These are phyloP conservation scores for Augochlora pura DNA, from an alignment of 1,140 invertebrate genomes.

Conservation along the genomic window DNA sequence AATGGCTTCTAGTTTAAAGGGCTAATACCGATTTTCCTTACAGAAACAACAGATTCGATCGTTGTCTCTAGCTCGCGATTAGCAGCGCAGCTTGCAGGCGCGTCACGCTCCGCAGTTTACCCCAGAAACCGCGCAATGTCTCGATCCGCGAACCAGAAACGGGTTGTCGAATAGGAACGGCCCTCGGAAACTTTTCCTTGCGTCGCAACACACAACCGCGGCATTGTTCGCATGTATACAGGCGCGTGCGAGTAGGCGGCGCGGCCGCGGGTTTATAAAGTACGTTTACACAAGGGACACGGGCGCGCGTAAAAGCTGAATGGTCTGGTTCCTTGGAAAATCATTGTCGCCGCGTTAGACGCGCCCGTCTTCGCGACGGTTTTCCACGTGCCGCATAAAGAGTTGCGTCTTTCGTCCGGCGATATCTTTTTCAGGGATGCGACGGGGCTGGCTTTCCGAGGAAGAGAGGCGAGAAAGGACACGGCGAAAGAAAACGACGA, in stretches of 20 bases:
- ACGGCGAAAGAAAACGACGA: constrained; percentile 47
- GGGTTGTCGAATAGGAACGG: too few species aligned
- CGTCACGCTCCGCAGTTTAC: too few species aligned
- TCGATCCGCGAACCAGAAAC: too few species aligned
- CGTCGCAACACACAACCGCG: too few species aligned
- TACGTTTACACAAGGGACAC: constrained; percentile 24
- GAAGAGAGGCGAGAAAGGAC: constrained; percentile 23
- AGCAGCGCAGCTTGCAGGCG: too few species aligned
- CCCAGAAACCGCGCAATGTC: too few species aligned
- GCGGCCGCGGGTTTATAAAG: constrained; percentile 32
- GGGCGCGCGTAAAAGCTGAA: constrained; percentile 2
- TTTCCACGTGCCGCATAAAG: constrained; percentile 60
- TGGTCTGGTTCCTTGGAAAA: constrained; percentile 29
- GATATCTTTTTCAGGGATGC: constrained; percentile 56
- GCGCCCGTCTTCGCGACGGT: constrained; percentile 38
- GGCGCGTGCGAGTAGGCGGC: too few species aligned
- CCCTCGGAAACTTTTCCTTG: too few species aligned
- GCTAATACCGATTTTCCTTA: too few species aligned
- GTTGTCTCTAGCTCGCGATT: too few species aligned
- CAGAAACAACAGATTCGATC: too few species aligned
- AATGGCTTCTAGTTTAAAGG: too few species aligned
- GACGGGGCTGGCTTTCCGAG: constrained; percentile 22
- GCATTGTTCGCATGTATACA: not conserved
- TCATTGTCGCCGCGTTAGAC: constrained; percentile 30
- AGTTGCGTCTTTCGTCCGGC: constrained; percentile 54